These are phyloP conservation scores for Drosophila leonis DNA, from an alignment of 2,888 invertebrate genomes.

Conservation along the genomic window DNA sequence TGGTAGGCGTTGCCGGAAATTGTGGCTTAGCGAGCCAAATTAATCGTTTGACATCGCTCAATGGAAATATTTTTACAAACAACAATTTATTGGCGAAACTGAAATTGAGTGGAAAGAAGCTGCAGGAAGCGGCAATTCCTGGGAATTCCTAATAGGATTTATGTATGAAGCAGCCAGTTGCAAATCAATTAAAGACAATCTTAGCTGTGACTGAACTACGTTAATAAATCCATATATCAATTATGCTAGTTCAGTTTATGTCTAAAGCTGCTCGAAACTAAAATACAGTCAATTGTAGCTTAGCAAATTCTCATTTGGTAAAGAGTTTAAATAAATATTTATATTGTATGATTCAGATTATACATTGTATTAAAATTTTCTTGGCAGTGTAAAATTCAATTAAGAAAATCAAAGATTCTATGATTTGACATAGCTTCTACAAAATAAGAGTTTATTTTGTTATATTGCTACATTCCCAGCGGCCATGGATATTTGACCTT, in stretches of 20 bases:
- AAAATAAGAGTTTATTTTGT: too few relatives aligned
- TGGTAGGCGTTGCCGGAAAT: slow-evolving; percentile 77
- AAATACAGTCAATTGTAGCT: background rate
- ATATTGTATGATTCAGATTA: background rate
- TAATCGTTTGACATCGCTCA: slow-evolving; percentile 60
- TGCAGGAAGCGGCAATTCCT: background rate
- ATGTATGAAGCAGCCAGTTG: background rate
- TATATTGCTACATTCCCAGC: background rate
- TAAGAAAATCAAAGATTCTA: background rate
- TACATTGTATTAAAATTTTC: background rate
- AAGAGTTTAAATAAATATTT: background rate
- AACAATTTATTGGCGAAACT: slow-evolving; percentile 64
- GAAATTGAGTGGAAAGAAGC: slow-evolving; percentile 51
- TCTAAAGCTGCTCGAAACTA: background rate
- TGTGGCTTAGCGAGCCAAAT: slow-evolving; percentile 69
- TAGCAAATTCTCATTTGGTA: background rate
- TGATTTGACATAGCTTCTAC: background rate
- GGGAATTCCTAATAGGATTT: slow-evolving; percentile 65
- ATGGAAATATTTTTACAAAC: slow-evolving; percentile 52
- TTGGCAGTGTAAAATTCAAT: background rate
- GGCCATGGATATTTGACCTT: background rate
- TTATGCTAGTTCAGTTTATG: slow-evolving; percentile 2
- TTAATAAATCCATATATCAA: slow-evolving; percentile 1
- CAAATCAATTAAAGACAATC: background rate
- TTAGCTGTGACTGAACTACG: background rate